A percentile compares a stretch with the other conserved stretches of the same genome.
phyloP scores from a whole-genome alignment of 2,113 vertebrate genomes.

The Elaphurus davidianus region DNA sequence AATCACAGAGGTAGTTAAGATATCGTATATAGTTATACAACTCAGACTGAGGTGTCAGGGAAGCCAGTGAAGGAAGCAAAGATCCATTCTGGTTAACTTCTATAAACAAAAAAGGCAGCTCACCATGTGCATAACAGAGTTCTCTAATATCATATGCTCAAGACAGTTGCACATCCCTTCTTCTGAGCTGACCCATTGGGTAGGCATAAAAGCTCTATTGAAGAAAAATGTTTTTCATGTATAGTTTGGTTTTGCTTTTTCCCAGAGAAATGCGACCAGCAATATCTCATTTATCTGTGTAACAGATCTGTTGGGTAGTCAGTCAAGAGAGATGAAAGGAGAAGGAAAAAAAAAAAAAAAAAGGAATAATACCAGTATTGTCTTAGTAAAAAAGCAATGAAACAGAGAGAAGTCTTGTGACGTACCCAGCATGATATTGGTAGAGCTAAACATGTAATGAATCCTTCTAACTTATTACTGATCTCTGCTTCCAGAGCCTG shows the following conservation, averaged over 20 bases:
- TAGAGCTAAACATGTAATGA: neutral
- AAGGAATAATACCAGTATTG: constrained; percentile 47
- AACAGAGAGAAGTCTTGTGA: constrained; percentile 63
- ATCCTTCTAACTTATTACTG: neutral
- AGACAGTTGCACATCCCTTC: neutral
- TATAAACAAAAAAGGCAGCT: neutral
- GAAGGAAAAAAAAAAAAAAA: neutral
- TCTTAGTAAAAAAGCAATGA: constrained; percentile 39
- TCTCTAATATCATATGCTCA: neutral
- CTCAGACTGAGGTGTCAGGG: neutral
- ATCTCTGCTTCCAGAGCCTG: constrained; percentile 16
- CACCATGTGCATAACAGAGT: neutral
- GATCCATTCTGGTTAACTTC: neutral
- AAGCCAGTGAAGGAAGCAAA: neutral
- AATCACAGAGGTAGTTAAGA: neutral
- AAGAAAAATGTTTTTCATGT: constrained; percentile 26
- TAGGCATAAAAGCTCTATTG: constrained; percentile 6
- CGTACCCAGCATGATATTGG: neutral
- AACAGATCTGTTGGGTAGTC: constrained; percentile 43
- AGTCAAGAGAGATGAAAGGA: constrained; percentile 60
- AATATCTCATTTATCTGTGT: constrained; percentile 42
- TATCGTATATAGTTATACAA: neutral
- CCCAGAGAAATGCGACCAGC: constrained; percentile 65
- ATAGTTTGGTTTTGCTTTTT: constrained; percentile 43
- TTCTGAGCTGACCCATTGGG: neutral